Evolutionary conservation across 2,113 vertebrate species (phyloP).

Genomic region (Ifrita kowaldi): DNA sequence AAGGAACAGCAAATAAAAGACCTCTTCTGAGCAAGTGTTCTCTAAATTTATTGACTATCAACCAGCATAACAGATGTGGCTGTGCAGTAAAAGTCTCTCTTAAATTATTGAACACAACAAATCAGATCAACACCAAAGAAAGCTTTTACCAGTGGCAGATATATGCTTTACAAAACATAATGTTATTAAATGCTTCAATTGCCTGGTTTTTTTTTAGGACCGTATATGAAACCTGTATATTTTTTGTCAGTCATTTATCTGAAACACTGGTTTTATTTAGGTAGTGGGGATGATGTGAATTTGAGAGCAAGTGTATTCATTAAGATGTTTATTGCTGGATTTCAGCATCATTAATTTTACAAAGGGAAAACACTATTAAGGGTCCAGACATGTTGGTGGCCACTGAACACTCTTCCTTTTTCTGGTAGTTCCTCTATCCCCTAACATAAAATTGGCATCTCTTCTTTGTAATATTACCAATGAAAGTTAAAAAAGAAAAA

Average conservation of each 20-base stretch:
- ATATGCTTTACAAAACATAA: not conserved
- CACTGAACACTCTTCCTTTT: not conserved
- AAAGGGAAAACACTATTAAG: not conserved
- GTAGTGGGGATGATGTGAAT: not conserved
- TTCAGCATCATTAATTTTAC: not conserved
- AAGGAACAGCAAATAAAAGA: not conserved
- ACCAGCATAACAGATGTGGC: not conserved
- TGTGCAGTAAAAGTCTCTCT: conserved; percentile 4
- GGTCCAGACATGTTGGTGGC: not conserved
- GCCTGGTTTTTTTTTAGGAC: not conserved
- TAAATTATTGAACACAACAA: conserved; percentile 46
- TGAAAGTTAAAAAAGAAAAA: not conserved
- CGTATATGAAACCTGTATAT: not conserved
- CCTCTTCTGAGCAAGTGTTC: not conserved
- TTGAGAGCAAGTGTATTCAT: not conserved
- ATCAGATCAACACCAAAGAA: conserved; percentile 18
- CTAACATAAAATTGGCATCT: not conserved
- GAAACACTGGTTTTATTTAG: not conserved
- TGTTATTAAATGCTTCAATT: not conserved
- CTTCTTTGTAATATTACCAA: not conserved
- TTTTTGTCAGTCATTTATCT: not conserved
- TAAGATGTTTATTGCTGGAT: not conserved
- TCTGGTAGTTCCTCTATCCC: not conserved
- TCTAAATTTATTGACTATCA: conserved; percentile 22
- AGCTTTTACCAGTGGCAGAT: conserved; percentile 29